Percentiles rank a stretch among this genome's conserved stretches.
These are phyloP conservation scores for Andrena haemorrhoa DNA, from an alignment of 2,888 invertebrate species.

Conservation along the genomic window DNA sequence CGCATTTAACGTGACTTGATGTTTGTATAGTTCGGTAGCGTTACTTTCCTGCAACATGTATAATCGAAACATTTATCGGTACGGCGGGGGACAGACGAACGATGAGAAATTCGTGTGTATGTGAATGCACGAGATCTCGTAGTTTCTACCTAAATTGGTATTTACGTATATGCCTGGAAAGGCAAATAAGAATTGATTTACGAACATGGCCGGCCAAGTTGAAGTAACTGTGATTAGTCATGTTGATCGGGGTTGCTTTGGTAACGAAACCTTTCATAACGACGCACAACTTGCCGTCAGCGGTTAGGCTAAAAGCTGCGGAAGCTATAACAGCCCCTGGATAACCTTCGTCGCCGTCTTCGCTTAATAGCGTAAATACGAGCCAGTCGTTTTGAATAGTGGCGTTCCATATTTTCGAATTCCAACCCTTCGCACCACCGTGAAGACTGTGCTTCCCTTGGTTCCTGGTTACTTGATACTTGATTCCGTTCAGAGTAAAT, in stretches of 20 bases:
- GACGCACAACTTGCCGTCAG: constrained; percentile 91
- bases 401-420: constrained; percentile 87
- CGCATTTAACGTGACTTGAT: constrained; percentile 90
- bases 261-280: constrained; percentile 91
- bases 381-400: constrained; percentile 84
- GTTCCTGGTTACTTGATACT: constrained; percentile 91
- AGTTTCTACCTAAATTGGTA: no score
- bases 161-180: background rate
- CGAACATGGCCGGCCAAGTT: constrained; percentile 96
- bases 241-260: constrained; percentile 93
- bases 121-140: no score
- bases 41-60: constrained; percentile 87
- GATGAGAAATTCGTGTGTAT: background rate
- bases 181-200: constrained; percentile 16
- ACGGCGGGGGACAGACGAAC: background rate
- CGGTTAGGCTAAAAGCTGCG: constrained; percentile 90
- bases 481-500: constrained; percentile 89
- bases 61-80: background rate
- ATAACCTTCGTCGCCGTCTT: constrained; percentile 94
- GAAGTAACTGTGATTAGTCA: constrained; percentile 96
- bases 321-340: constrained; percentile 93
- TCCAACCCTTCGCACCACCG: constrained; percentile 94
- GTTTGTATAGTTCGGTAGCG: constrained; percentile 88
- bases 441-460: constrained; percentile 90
- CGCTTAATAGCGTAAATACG: constrained; percentile 91